phyloP scores from a whole-genome alignment of 2,888 invertebrate species.

The Serrognathus titanus region DNA sequence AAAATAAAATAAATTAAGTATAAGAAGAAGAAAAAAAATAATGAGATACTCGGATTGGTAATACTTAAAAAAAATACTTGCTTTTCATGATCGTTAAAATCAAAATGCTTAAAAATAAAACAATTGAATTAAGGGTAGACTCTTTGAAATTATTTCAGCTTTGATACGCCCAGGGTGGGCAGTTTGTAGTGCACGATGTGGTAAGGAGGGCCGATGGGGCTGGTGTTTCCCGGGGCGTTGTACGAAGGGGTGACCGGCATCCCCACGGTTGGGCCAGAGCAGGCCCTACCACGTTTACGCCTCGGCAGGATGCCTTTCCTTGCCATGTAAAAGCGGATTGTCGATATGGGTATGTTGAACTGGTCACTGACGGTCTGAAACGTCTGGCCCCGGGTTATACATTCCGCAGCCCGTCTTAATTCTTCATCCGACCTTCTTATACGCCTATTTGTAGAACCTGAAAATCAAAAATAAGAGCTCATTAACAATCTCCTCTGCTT shows the following conservation, averaged over 20 bases:
- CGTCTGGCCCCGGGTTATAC: conserved; percentile 82
- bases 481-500: not conserved
- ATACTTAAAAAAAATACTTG: not conserved
- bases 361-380: conserved; percentile 85
- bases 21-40: not conserved
- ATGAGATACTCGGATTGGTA: not conserved
- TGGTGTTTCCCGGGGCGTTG: conserved; percentile 51
- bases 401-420: conserved; percentile 76
- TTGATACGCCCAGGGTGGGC: conserved; percentile 59
- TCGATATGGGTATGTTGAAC: conserved; percentile 84
- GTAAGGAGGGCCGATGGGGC: conserved; percentile 69
- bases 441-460: conserved; percentile 46
- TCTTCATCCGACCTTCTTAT: conserved; percentile 74
- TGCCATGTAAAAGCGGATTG: conserved; percentile 85
- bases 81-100: not conserved
- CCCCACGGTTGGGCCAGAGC: conserved; percentile 30
- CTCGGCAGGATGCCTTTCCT: conserved; percentile 77
- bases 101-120: not conserved
- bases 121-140: not conserved
- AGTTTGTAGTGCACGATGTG: conserved; percentile 76
- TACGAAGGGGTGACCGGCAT: conserved; percentile 39
- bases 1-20: too few species aligned
- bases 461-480: not conserved
- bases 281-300: conserved; percentile 69
- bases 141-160: conserved; percentile 42